A percentile compares a stretch with the other conserved stretches of the same genome.
Evolutionary conservation across 2,888 invertebrate genomes (phyloP).

Genomic region (Fragum fragum): DNA sequence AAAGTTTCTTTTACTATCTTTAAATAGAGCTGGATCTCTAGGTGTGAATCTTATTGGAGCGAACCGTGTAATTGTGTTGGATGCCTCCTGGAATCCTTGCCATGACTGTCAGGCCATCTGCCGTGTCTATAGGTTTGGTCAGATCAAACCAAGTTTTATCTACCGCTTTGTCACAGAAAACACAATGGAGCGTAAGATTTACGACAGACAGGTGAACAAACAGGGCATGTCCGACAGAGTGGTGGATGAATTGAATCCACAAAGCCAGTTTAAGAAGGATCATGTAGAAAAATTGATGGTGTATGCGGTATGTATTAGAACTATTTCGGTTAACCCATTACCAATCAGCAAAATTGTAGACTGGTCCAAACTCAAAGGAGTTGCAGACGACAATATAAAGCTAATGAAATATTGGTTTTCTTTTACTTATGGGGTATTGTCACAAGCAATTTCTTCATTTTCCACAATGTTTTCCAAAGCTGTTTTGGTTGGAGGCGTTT

Average conservation of each 20-base stretch:
- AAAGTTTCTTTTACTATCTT: too few species aligned
- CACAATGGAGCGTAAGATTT: constrained; percentile 98
- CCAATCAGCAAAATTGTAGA: too few species aligned
- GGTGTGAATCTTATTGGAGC: constrained; percentile 99
- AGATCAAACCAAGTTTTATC: constrained; percentile 97
- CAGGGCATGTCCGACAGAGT: constrained; percentile 99
- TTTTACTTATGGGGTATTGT: too few species aligned
- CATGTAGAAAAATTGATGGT: constrained; percentile 91
- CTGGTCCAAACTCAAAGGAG: too few species aligned
- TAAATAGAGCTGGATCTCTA: constrained; percentile 96
- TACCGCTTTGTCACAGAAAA: constrained; percentile 99
- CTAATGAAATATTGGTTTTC: too few species aligned
- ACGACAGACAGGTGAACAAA: constrained; percentile 99
- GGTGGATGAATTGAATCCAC: constrained; percentile 99
- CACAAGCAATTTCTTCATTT: too few species aligned
- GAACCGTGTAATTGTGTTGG: constrained; percentile 98
- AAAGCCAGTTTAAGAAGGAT: constrained; percentile 90
- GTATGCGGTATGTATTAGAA: constrained; percentile 89
- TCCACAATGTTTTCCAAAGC: too few species aligned
- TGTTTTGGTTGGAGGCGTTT: too few species aligned
- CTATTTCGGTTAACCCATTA: not conserved
- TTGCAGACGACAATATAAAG: too few species aligned
- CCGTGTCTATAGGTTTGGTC: constrained; percentile 97
- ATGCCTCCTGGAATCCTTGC: constrained; percentile 99
- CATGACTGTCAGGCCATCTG: constrained; percentile 97